phyloP scores from a whole-genome alignment of 64 coral and sea anemone genomes.

The Astreopora myriophthalma region DNA sequence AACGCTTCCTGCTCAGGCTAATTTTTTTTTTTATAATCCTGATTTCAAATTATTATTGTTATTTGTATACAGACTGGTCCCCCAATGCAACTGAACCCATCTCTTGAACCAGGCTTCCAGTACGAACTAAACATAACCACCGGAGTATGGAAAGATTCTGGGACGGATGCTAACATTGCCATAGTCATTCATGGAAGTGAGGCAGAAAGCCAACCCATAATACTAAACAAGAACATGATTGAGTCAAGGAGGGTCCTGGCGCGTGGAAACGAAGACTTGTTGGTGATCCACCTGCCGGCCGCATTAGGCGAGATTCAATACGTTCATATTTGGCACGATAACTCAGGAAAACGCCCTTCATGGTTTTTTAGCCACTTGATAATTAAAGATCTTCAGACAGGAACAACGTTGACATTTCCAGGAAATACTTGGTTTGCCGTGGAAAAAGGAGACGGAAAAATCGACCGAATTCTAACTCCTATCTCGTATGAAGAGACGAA shows the following conservation, averaged over 20 bases:
- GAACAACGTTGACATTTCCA: conserved; percentile 38
- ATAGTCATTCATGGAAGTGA: conserved; percentile 87
- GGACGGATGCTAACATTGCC: conserved; percentile 65
- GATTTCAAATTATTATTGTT: background rate
- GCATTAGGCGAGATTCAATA: conserved; percentile 63
- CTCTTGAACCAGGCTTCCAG: background rate
- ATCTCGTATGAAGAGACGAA: conserved; percentile 19
- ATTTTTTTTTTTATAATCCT: too few relatives aligned
- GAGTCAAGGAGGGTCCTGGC: conserved; percentile 41
- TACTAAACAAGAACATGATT: conserved; percentile 56
- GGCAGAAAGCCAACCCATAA: conserved; percentile 52
- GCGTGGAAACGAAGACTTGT: conserved; percentile 67
- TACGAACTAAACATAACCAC: conserved; percentile 46
- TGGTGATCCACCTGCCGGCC: conserved; percentile 51
- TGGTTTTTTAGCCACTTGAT: conserved; percentile 69
- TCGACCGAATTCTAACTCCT: conserved; percentile 63
- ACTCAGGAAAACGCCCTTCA: conserved; percentile 62
- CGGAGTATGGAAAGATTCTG: conserved; percentile 55
- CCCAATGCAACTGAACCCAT: background rate
- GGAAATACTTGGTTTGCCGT: conserved; percentile 73
- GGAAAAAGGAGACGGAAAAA: conserved; percentile 74
- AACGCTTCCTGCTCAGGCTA: too few relatives aligned
- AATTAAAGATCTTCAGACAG: conserved; percentile 23
- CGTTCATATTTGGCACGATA: conserved; percentile 71
- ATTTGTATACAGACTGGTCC: conserved; percentile 36